Conservation (phyloP, 2,888 invertebrate genomes). For the Lycophotia porphyrea region DNA sequence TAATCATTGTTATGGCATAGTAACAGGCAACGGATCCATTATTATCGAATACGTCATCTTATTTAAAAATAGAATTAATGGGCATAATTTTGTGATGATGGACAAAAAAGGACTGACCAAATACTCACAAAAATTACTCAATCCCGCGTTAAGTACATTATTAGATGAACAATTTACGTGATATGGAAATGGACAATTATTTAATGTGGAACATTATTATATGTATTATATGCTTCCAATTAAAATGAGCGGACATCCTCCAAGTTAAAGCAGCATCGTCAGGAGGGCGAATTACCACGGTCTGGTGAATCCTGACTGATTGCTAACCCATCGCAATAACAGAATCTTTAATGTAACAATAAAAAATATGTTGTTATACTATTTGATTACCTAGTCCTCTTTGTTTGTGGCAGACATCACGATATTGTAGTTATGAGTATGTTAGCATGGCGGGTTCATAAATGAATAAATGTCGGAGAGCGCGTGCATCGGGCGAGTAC, state of each 20-base stretch:
- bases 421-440: background rate
- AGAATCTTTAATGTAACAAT: slow-evolving; percentile 28
- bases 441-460: background rate
- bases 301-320: slow-evolving; percentile 49
- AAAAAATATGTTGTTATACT: slow-evolving; percentile 10
- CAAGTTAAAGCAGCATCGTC: slow-evolving; percentile 46
- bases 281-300: slow-evolving; percentile 59
- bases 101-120: slow-evolving; percentile 28
- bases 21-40: slow-evolving; percentile 8
- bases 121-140: slow-evolving; percentile 24
- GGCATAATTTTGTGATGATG: slow-evolving; percentile 10
- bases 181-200: slow-evolving; percentile 57
- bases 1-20: slow-evolving; percentile 6
- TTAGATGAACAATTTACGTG: slow-evolving; percentile 19
- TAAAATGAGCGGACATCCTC: slow-evolving; percentile 66
- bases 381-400: background rate
- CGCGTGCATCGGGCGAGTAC: background rate
- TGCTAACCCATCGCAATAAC: slow-evolving; percentile 48
- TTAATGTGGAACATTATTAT: slow-evolving; percentile 42
- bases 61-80: slow-evolving; percentile 34
- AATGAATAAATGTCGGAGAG: background rate
- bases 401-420: background rate
- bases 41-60: slow-evolving; percentile 7
- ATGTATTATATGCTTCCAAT: slow-evolving; percentile 43
- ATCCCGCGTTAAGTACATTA: slow-evolving; percentile 8